A percentile compares a stretch with the other conserved stretches of the same genome.
Conservation (phyloP, 2,888 invertebrate species). For the Spicauda simplicius region DNA sequence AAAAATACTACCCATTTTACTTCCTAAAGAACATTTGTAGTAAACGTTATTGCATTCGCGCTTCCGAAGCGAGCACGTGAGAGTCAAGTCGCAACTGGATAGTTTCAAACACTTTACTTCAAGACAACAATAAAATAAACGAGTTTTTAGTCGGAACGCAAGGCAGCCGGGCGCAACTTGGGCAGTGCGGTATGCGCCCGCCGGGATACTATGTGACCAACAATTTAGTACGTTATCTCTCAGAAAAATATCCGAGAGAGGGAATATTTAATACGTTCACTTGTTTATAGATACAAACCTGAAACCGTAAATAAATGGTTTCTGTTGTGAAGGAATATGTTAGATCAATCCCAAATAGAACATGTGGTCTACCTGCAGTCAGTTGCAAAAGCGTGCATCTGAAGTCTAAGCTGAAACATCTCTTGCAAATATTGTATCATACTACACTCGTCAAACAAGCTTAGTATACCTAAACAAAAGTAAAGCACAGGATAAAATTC, state of each 20-base stretch:
- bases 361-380: no score
- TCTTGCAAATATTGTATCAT: no score
- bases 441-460: no score
- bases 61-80: neutral
- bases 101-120: conserved; percentile 10
- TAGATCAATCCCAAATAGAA: no score
- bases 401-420: no score
- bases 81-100: conserved; percentile 10
- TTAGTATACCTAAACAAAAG: no score
- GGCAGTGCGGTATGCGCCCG: neutral
- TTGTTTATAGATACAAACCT: neutral
- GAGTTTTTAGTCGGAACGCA: neutral
- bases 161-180: neutral
- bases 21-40: neutral
- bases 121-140: neutral
- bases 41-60: conserved; percentile 2
- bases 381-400: no score
- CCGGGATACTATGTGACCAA: neutral
- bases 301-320: neutral
- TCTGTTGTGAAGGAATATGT: no score
- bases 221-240: neutral
- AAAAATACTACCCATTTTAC: neutral
- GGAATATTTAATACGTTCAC: no score
- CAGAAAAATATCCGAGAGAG: neutral
- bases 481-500: no score